These are phyloP conservation scores for Merops nubicus DNA, from an alignment of 2,113 vertebrate species.

Conservation along the genomic window DNA sequence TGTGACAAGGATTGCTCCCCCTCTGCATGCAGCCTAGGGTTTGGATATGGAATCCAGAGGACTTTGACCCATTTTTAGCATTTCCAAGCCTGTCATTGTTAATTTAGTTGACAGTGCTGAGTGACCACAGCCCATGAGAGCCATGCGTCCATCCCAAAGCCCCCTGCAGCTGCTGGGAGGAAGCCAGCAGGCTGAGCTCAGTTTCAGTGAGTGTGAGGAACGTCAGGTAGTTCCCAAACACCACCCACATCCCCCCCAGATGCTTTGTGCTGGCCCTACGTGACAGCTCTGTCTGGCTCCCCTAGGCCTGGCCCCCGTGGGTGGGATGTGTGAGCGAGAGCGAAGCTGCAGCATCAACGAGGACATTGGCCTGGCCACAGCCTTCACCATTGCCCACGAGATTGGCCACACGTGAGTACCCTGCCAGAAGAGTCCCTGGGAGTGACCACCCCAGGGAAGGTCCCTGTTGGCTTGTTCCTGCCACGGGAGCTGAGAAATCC, in stretches of 20 bases:
- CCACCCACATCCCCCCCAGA: fast-evolving
- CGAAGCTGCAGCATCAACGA: conserved; percentile 98
- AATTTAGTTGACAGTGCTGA: not conserved
- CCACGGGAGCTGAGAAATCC: not conserved
- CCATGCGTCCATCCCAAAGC: not conserved
- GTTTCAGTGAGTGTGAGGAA: fast-evolving
- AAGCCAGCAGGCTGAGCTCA: not conserved
- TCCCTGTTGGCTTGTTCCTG: not conserved
- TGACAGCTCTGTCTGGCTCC: not conserved
- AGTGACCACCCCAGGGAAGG: fast-evolving
- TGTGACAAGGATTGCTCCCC: not conserved
- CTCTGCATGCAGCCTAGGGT: not conserved
- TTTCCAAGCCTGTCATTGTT: not conserved
- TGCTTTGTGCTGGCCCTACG: not conserved
- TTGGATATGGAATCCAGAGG: not conserved
- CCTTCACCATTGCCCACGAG: conserved; percentile 98
- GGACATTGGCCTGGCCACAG: conserved; percentile 96
- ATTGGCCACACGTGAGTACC: conserved; percentile 95
- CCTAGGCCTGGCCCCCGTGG: conserved; percentile 93
- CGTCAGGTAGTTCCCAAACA: fast-evolving
- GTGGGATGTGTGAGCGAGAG: conserved; percentile 96
- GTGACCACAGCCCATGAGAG: fast-evolving
- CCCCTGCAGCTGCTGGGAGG: not conserved
- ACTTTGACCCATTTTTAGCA: not conserved
- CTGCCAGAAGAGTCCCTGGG: not conserved